Base-by-base conservation (phyloP, 1,140 invertebrate genomes). In the Lordiphosa collinella region DNA sequence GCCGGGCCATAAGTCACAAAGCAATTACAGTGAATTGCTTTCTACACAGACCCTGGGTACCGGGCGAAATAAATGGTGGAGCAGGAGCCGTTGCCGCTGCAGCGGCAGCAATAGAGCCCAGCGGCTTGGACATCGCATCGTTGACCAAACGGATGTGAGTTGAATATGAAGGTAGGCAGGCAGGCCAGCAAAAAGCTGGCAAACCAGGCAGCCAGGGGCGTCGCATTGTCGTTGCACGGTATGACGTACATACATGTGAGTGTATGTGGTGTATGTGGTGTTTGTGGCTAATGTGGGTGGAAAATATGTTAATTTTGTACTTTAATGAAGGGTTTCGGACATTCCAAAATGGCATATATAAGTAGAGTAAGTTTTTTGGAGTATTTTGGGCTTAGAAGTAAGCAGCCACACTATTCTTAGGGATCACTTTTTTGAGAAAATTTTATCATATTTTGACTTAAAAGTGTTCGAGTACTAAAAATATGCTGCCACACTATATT, bases 1-100 rank as follows among this genome's bases (percentile, higher is more conserved):
- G 67, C 56, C 78, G 79, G 82, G 84, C 64, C 82, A 86, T 86
- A 86, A 86, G 82, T 86, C 84, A 86, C 82, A 86, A 86, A 86
- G 82, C 82, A 86, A 86, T 86, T 85, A 84, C 78, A 78, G 67
- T 84, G 79, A 84, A 78, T 84, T 78, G 76, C 78, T 84, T 82
- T 82, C 73, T 60, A 84, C 78, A 68, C 78, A 68, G 64, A 51
- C 53, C 43, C 12, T 22, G 43, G 18, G 47, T 41, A 16, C n/a
- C 13, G 9, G 34, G 29, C 34, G n/a, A 79, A 70, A 79, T 80
- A 79, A 79, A 79, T 79, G 65, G 50, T 12, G 53, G 51, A 69
- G 59, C 64, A 70, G 66, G 46, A 59, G 54, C 53, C 14, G 38
- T 14, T 25, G 43, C 61, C 22, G 50, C 35, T 14, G 50, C 35